Evolutionary conservation across 1,140 invertebrate species (phyloP).

Genomic region (Teleopsis dalmanni): DNA sequence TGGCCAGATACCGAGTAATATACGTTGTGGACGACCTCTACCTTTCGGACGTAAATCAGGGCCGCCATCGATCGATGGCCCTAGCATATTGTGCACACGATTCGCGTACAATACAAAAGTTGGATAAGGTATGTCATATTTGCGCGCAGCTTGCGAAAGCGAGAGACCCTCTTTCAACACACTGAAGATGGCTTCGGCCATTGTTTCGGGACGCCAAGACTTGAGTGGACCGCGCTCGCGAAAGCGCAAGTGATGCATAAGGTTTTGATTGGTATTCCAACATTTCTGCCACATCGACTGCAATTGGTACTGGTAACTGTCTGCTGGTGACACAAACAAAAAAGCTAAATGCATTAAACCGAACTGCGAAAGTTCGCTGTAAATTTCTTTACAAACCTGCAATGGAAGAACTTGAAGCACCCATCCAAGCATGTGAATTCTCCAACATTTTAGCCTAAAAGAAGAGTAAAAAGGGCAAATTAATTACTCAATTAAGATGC

Average conservation of each 20-base stretch:
- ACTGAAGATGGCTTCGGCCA: slow-evolving; percentile 88
- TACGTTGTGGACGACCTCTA: slow-evolving; percentile 78
- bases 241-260: slow-evolving; percentile 82
- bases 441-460: slow-evolving; percentile 82
- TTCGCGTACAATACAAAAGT: slow-evolving; percentile 90
- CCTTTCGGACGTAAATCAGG: slow-evolving; percentile 87
- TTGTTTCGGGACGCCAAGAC: slow-evolving; percentile 89
- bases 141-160: slow-evolving; percentile 81
- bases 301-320: slow-evolving; percentile 88
- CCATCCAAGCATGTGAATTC: slow-evolving; percentile 81
- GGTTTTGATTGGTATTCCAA: slow-evolving; percentile 76
- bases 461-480: slow-evolving; percentile 10
- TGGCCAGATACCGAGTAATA: slow-evolving; percentile 82
- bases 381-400: slow-evolving; percentile 62
- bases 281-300: slow-evolving; percentile 93
- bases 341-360: slow-evolving; percentile 16
- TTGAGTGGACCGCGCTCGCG: slow-evolving; percentile 83
- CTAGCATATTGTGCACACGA: slow-evolving; percentile 89
- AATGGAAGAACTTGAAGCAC: slow-evolving; percentile 74
- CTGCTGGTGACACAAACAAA: slow-evolving; percentile 47
- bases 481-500: too few relatives aligned
- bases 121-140: slow-evolving; percentile 90
- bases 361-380: not conserved
- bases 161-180: slow-evolving; percentile 82
- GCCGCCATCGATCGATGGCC: slow-evolving; percentile 78